These are phyloP conservation scores for Melanotaenia trifasciata DNA, from an alignment of 2,797 vertebrate species.

Conservation along the genomic window DNA sequence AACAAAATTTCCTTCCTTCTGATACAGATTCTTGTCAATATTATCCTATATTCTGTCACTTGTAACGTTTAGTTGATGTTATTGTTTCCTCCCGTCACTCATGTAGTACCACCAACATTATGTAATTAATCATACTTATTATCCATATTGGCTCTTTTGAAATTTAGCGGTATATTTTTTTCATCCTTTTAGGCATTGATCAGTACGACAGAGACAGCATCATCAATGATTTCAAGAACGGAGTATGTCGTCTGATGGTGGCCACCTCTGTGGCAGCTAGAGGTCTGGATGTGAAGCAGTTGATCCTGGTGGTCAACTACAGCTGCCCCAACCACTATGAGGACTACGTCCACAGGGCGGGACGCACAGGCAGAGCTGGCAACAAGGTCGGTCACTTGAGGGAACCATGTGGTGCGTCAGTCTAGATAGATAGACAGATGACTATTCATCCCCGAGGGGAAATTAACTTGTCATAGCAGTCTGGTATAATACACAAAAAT, in stretches of 20 bases:
- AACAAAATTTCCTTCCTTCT: neutral
- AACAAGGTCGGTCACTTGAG: constrained; percentile 87
- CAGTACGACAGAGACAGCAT: constrained; percentile 99
- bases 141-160: neutral
- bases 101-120: neutral
- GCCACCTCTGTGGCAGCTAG: constrained; percentile 97
- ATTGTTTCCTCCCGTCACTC: neutral
- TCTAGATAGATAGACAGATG: no score
- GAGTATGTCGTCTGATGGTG: constrained; percentile 94
- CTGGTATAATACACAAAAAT: no score
- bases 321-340: constrained; percentile 98
- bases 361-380: constrained; percentile 94
- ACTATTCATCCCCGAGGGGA: no score
- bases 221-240: constrained; percentile 98
- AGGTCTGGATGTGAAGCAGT: constrained; percentile 95
- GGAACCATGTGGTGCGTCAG: no score
- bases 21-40: neutral
- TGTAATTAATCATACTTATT: fast-evolving
- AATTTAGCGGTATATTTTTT: neutral
- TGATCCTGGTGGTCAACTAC: constrained; percentile 97
- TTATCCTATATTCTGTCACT: neutral
- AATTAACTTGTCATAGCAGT: no score
- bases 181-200: constrained; percentile 89
- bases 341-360: constrained; percentile 97
- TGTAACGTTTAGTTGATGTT: neutral